Evolutionary conservation across 2,888 invertebrate species (phyloP).

Genomic region (Zeuzera pyrina): DNA sequence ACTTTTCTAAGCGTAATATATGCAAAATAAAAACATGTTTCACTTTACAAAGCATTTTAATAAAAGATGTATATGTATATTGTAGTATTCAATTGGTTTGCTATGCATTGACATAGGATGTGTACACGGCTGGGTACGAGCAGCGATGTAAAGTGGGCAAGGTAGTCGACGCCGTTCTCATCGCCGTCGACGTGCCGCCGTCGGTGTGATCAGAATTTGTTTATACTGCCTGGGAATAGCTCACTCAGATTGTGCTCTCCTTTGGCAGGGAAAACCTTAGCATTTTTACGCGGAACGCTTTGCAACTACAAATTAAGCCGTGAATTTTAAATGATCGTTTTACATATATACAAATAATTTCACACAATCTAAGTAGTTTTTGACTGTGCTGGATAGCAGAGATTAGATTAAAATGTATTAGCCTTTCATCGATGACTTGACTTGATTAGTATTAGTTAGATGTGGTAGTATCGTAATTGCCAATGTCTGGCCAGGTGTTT

Average conservation of each 20-base stretch:
- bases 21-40: no score
- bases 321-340: constrained; percentile 47
- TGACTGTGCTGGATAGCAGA: not conserved
- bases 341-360: constrained; percentile 19
- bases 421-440: no score
- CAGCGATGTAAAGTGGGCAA: constrained; percentile 20
- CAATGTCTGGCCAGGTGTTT: constrained; percentile 3
- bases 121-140: no score
- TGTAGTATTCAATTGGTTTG: no score
- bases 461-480: no score
- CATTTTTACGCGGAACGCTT: constrained; percentile 58
- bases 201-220: constrained; percentile 66
- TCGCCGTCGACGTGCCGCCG: constrained; percentile 14
- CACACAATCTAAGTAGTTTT: not conserved
- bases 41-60: no score
- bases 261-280: constrained; percentile 59
- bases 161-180: constrained; percentile 13
- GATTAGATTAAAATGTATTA: not conserved
- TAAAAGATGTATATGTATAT: no score
- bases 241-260: constrained; percentile 52
- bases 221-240: constrained; percentile 61
- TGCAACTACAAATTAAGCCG: constrained; percentile 58
- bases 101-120: no score
- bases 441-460: no score
- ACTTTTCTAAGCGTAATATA: no score